Base-by-base conservation (phyloP, 2,797 vertebrate genomes). In the Myotis daubentonii region DNA sequence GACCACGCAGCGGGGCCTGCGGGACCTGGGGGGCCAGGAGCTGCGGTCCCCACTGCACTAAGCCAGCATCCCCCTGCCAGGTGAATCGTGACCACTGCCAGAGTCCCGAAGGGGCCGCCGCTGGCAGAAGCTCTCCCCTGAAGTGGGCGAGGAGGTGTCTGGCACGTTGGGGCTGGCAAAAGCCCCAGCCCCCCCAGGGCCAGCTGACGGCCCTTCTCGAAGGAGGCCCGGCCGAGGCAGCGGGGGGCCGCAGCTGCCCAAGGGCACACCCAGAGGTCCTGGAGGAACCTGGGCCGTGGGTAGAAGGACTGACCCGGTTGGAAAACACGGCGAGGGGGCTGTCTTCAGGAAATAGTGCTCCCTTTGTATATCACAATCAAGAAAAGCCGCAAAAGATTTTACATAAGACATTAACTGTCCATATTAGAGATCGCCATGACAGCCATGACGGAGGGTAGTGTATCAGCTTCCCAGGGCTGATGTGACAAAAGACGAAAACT, bases 1-100 rank as follows among this genome's bases (percentile, higher is more conserved):
- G 62, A 72, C 44, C 23, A 17, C 7, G 3, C 49, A 2, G 15
- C 28, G 36, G 25, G 15, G 6, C 57, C 41, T 57, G 13, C 17
- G 2, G 19, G n/a, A 57, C 44, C 12, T 25, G 6, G 15, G 19
- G n/a, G 25, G 30, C 22, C 11, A 36, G 38, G 22, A 25, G 28
- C 49, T 15, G 8, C 0, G 0, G 5, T 7, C 23, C 2, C 47
- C 33, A 3, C 33, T 23, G 5, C 3, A 3, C 20, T 12, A 28
- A 81, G 60, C n/a, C 12, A 0, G 16, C 1, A 0, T 41, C 33
- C 30, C 25, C 33, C 38, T 22, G 75, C 9, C 25, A 16, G 66
- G 57, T 10, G 6, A 9, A 0, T 3, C 0, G 1, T 2, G 38
- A 51, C 53, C 4, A 0, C 6, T 3, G 28, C 47, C 57, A 55